Evolutionary conservation across 1,140 invertebrate genomes (phyloP).

Genomic region (Heliconius hewitsoni): DNA sequence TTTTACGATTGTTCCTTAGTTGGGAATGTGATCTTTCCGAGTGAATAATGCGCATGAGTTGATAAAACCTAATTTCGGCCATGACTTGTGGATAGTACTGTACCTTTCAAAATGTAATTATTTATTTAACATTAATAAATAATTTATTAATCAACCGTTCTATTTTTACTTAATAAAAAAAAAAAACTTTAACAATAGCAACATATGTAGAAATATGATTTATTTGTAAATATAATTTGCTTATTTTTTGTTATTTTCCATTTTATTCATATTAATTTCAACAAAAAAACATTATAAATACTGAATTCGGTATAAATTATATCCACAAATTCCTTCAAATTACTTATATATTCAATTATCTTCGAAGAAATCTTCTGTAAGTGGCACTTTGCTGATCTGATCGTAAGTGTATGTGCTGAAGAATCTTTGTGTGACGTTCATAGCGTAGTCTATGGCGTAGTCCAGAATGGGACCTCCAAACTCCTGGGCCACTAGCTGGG

Average conservation of each 20-base stretch:
- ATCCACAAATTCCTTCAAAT: not conserved
- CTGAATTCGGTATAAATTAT: not conserved
- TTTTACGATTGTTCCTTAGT: too few relatives aligned
- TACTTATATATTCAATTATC: conserved; percentile 48
- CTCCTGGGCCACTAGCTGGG: conserved; percentile 69
- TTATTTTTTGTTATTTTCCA: too few relatives aligned
- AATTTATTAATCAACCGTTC: not conserved
- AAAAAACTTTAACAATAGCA: too few relatives aligned
- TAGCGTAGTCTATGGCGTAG: conserved; percentile 73
- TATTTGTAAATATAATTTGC: too few relatives aligned
- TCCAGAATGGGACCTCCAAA: conserved; percentile 74
- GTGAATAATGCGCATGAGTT: too few relatives aligned
- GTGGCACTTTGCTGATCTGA: conserved; percentile 64
- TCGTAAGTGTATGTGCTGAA: conserved; percentile 74
- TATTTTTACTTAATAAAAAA: not conserved
- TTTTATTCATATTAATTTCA: too few relatives aligned
- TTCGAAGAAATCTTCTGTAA: conserved; percentile 73
- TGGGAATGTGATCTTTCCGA: too few relatives aligned
- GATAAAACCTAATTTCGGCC: too few relatives aligned
- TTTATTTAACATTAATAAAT: not conserved
- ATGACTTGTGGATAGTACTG: not conserved
- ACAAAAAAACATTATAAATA: conserved; percentile 4
- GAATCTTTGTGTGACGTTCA: conserved; percentile 74
- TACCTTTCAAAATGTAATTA: not conserved
- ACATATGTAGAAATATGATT: too few relatives aligned